phyloP scores from a whole-genome alignment of 1,140 invertebrate genomes.

The Zaprionus gabonicus region DNA sequence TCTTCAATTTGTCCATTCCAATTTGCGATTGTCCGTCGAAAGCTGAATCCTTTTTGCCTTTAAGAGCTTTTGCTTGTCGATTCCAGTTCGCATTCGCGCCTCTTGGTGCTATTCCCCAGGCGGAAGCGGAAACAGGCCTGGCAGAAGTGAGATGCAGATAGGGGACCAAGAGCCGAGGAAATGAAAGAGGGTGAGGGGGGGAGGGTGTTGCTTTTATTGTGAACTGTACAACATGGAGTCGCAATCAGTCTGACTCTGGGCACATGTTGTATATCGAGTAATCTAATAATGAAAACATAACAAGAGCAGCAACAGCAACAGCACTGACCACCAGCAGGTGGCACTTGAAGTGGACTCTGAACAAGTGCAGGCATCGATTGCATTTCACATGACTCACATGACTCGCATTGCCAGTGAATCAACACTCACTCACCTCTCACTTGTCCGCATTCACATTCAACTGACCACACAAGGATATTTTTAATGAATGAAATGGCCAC shows the following conservation, averaged over 20 bases:
- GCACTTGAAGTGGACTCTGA: neutral
- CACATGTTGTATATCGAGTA: neutral
- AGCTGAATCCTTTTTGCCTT: constrained; percentile 4
- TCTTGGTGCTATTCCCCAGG: neutral
- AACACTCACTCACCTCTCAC: constrained; percentile 25
- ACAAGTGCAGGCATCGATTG: constrained; percentile 1
- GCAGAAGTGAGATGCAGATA: neutral
- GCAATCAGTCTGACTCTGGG: neutral
- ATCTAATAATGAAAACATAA: constrained; percentile 7
- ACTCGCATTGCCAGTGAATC: constrained; percentile 13
- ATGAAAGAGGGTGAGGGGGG: too few species aligned
- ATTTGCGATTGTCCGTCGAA: neutral
- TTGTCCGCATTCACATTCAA: neutral
- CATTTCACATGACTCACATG: constrained; percentile 3
- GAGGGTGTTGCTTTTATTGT: too few species aligned
- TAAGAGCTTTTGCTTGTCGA: constrained; percentile 11
- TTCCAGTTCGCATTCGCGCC: neutral
- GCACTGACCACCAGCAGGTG: neutral
- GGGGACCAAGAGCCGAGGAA: neutral
- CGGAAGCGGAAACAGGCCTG: neutral
- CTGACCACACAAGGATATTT: constrained; percentile 21
- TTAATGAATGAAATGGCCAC: constrained; percentile 40
- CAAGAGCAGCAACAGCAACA: neutral
- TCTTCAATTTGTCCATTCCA: constrained; percentile 7
- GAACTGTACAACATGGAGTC: neutral